phyloP scores from a whole-genome alignment of 2,797 vertebrate genomes.

The Ataeniobius toweri region DNA sequence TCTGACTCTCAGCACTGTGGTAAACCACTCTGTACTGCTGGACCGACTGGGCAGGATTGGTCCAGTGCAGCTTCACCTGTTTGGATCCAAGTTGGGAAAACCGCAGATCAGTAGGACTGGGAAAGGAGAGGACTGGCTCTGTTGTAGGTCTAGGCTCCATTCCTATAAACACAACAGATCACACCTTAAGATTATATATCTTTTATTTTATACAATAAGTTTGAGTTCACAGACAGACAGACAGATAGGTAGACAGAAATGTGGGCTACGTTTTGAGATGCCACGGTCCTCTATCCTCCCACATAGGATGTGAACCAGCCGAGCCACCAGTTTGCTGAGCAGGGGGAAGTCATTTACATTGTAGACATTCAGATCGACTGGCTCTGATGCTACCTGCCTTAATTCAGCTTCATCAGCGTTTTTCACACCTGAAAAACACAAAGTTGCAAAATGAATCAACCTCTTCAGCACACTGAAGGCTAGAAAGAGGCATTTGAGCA shows the following conservation, averaged over 20 bases:
- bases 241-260: background rate
- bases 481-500: background rate
- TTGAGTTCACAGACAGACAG: background rate
- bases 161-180: conserved; percentile 53
- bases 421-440: conserved; percentile 86
- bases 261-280: conserved; percentile 73
- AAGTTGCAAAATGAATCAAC: background rate
- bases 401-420: conserved; percentile 92
- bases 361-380: conserved; percentile 89
- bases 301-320: conserved; percentile 88
- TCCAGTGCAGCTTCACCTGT: conserved; percentile 89
- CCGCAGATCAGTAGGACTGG: conserved; percentile 84
- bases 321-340: conserved; percentile 85
- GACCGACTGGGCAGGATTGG: conserved; percentile 74
- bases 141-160: conserved; percentile 71
- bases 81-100: conserved; percentile 87
- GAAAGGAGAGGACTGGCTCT: conserved; percentile 70
- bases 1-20: conserved; percentile 85
- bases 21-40: conserved; percentile 88
- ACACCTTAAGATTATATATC: background rate
- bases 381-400: conserved; percentile 88
- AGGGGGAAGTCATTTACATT: conserved; percentile 91
- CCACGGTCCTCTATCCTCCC: conserved; percentile 84
- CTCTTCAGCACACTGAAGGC: background rate
- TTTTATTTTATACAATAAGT: background rate